These are phyloP conservation scores for Amphiduros pacificus DNA, from an alignment of 2,888 invertebrate species.

Conservation along the genomic window DNA sequence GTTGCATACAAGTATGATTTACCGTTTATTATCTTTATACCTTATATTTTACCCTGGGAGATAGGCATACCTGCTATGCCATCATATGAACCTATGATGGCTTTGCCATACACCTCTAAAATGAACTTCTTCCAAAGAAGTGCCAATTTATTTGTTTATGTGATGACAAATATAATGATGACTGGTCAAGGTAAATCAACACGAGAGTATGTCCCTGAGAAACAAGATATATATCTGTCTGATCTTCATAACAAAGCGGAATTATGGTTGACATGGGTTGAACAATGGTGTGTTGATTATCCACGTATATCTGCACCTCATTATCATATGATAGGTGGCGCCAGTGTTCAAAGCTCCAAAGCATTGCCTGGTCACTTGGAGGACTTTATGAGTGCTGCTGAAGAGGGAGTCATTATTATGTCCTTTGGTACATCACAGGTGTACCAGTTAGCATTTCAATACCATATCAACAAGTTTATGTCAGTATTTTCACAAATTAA, in stretches of 20 bases:
- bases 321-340: slow-evolving; percentile 7
- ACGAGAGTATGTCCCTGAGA: neutral
- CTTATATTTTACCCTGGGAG: slow-evolving; percentile 18
- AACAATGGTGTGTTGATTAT: neutral
- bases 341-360: neutral
- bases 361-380: neutral
- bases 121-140: slow-evolving; percentile 4
- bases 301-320: neutral
- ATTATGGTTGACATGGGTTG: neutral
- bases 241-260: neutral
- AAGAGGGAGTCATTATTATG: neutral
- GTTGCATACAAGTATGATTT: slow-evolving; percentile 9
- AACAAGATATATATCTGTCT: neutral
- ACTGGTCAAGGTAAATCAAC: neutral
- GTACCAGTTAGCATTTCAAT: neutral
- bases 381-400: neutral
- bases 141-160: neutral
- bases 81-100: slow-evolving; percentile 14
- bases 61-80: slow-evolving; percentile 17
- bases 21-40: slow-evolving; percentile 7
- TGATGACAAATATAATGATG: neutral
- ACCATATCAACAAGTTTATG: neutral
- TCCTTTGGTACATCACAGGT: neutral
- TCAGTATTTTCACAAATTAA: neutral
- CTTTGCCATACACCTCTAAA: neutral